Evolutionary conservation across 2,797 vertebrate genomes (phyloP).

Genomic region (Rhinatrema bivittatum): DNA sequence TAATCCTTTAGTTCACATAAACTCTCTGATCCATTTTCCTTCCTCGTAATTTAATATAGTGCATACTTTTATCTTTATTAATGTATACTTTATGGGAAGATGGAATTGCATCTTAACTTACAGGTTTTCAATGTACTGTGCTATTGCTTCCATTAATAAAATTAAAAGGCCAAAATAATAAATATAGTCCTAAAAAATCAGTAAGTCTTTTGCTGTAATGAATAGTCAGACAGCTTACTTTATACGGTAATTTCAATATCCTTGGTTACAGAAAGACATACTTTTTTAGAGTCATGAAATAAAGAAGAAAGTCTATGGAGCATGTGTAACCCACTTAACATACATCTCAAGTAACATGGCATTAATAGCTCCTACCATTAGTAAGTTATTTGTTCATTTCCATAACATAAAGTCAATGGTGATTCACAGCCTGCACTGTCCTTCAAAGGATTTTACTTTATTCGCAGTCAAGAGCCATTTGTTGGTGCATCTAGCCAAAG

Average conservation of each 20-base stretch:
- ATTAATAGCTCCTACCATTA: not conserved
- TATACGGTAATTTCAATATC: not conserved
- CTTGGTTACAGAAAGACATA: not conserved
- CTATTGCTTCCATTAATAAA: not conserved
- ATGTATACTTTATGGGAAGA: not conserved
- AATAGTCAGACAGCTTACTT: not conserved
- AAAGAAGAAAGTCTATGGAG: not conserved
- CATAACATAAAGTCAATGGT: not conserved
- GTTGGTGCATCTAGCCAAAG: not conserved
- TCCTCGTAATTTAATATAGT: not conserved
- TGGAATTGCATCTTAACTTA: rapidly evolving
- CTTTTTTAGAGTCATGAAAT: not conserved
- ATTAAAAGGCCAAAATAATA: not conserved
- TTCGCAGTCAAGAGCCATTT: not conserved
- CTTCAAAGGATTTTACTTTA: constrained; percentile 1
- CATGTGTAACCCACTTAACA: not conserved
- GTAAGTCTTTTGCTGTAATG: not conserved
- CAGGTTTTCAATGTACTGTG: not conserved
- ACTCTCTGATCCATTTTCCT: rapidly evolving
- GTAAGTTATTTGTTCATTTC: not conserved
- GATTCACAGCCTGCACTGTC: not conserved
- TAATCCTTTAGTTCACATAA: not conserved
- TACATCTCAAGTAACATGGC: not conserved
- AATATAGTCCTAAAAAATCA: not conserved
- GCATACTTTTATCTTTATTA: not conserved